Percentiles rank a stretch among this genome's conserved stretches.
Conservation (phyloP, 2,113 vertebrate genomes). For the Caranx ignobilis region DNA sequence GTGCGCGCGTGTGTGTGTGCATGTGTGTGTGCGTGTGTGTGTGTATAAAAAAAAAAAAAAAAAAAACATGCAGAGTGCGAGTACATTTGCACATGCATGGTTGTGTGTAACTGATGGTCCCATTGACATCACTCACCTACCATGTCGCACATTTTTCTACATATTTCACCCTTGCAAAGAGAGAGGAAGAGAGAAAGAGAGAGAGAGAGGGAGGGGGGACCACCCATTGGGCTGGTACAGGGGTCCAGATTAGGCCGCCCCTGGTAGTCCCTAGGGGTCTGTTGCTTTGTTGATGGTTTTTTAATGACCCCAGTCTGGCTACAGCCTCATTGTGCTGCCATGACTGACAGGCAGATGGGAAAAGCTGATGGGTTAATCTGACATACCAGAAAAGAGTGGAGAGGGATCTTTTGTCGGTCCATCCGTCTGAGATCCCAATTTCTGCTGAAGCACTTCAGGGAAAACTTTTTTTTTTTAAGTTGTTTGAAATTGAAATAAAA, state of each 20-base stretch:
- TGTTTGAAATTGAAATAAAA: conserved; percentile 22
- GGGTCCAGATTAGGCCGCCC: conserved; percentile 79
- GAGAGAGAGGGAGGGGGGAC: conserved; percentile 52
- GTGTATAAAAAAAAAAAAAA: no score
- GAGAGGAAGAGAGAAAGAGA: background rate
- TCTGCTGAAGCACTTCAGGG: conserved; percentile 29
- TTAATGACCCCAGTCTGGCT: conserved; percentile 75
- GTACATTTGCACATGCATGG: conserved; percentile 32
- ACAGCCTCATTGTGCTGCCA: conserved; percentile 66
- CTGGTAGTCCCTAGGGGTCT: conserved; percentile 68
- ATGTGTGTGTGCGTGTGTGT: background rate
- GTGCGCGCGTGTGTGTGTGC: no score
- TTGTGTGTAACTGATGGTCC: conserved; percentile 48
- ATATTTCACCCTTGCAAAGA: conserved; percentile 20
- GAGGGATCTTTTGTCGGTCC: conserved; percentile 5
- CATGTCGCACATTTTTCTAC: conserved; percentile 20
- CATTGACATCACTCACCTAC: conserved; percentile 31
- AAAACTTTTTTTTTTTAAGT: conserved; percentile 28
- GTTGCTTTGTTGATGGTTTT: conserved; percentile 79
- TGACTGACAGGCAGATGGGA: conserved; percentile 79
- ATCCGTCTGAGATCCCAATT: conserved; percentile 29
- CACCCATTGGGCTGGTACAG: conserved; percentile 79
- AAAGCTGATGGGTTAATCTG: conserved; percentile 71
- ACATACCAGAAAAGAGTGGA: conserved; percentile 48
- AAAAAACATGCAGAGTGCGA: background rate